phyloP scores from a whole-genome alignment of 2,888 invertebrate species.

The Polymixis flavicincta region DNA sequence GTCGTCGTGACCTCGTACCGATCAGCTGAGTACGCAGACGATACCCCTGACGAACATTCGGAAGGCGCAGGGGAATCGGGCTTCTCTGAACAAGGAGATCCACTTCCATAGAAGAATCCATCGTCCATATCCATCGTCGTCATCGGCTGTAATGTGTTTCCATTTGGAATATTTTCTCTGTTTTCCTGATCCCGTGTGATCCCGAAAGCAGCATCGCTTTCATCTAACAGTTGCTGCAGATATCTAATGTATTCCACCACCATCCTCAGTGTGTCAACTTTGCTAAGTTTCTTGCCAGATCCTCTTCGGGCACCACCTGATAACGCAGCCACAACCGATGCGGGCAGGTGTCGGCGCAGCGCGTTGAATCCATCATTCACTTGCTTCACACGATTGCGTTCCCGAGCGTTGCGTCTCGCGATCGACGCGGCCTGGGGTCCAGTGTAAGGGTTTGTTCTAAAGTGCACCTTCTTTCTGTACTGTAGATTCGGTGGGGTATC shows the following conservation, averaged over 20 bases:
- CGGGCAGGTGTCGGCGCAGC: constrained; percentile 96
- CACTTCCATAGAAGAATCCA: constrained; percentile 87
- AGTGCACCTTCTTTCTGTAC: constrained; percentile 94
- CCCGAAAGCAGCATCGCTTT: constrained; percentile 92
- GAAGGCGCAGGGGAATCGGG: constrained; percentile 94
- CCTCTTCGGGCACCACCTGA: constrained; percentile 92
- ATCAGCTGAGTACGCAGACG: constrained; percentile 87
- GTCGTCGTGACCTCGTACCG: constrained; percentile 83
- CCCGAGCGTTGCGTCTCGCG: constrained; percentile 97
- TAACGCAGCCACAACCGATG: constrained; percentile 93
- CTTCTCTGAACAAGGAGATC: constrained; percentile 92
- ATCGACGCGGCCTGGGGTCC: constrained; percentile 96
- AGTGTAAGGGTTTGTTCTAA: constrained; percentile 91
- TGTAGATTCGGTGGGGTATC: constrained; percentile 90
- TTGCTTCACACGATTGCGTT: constrained; percentile 98
- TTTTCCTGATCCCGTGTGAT: constrained; percentile 86
- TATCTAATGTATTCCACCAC: constrained; percentile 98
- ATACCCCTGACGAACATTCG: constrained; percentile 91
- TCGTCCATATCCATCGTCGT: constrained; percentile 88
- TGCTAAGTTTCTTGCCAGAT: constrained; percentile 96
- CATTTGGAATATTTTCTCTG: constrained; percentile 86
- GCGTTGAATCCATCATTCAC: constrained; percentile 98
- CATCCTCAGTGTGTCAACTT: constrained; percentile 96
- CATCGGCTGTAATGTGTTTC: constrained; percentile 81
- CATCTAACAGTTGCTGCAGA: constrained; percentile 94